Conservation (phyloP, 2,797 vertebrate genomes). For the Gila robusta region DNA sequence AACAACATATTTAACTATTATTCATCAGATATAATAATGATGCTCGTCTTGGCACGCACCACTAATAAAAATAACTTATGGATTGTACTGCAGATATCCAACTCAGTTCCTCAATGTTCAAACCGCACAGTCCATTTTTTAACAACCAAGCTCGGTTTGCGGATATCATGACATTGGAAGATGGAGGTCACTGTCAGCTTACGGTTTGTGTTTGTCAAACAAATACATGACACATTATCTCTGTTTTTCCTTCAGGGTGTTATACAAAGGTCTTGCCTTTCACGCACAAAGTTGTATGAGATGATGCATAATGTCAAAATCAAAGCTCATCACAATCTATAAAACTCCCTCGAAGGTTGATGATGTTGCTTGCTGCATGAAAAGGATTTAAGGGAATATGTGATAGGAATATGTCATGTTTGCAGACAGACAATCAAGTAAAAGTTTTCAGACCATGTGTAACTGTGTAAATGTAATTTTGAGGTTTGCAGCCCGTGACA, state of each 20-base stretch:
- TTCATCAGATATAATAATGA: neutral
- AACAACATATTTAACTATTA: neutral
- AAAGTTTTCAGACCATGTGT: neutral
- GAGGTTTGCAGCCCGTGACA: conserved; percentile 27
- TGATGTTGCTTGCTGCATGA: neutral
- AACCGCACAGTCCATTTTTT: neutral
- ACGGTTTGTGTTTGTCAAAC: neutral
- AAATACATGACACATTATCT: neutral
- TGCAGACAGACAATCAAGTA: neutral
- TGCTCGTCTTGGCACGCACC: conserved; percentile 18
- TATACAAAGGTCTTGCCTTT: neutral
- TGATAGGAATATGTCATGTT: neutral
- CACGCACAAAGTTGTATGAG: neutral
- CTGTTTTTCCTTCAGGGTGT: neutral
- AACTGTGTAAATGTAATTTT: conserved; percentile 34
- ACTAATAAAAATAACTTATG: conserved; percentile 22
- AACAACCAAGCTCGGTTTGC: neutral
- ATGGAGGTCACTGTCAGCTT: conserved; percentile 5
- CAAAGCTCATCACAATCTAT: conserved; percentile 1
- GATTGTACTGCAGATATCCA: conserved; percentile 1
- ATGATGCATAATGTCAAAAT: neutral
- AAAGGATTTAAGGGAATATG: neutral
- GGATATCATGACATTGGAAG: neutral
- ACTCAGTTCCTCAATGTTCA: neutral
- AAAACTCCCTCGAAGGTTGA: neutral